Base-by-base conservation (phyloP, 2,113 vertebrate genomes). In the Lepus europaeus region DNA sequence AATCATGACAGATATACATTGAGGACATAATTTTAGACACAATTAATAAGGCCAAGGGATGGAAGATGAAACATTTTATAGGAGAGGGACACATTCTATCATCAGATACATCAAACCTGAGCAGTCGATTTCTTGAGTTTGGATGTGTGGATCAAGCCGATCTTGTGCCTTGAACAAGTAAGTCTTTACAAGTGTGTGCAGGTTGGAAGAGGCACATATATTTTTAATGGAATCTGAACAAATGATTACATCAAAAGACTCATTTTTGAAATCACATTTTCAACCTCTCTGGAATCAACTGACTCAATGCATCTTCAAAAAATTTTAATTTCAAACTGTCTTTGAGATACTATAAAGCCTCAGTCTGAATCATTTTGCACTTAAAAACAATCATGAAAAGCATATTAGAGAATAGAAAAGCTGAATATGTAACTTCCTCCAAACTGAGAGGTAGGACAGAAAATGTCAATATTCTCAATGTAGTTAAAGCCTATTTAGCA, bases 141-240 rank as follows among this genome's bases (percentile, higher is more conserved):
- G 29, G 20, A 87, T 36, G 5, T 27, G 36, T 68, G 5, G 23
- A 59, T 89, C 70, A 83, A 80, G 16, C 25, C 51, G 78, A 59
- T 27, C 49, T 36, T 61, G 61, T 33, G 9, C 29, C 11, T 92
- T 4, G 19, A 39, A 59, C 56, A 78, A 61, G 6, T 6, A 13
- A 1, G 27, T 45, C 39, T 87, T 86, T 68, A 31, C 13, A 86
- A 25, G 25, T 82, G 0, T 33, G 22, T 89, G 33, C 1, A 8
- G 9, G 14, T n/a, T 70, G 33, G 56, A 80, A 25, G 33, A 91
- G 17, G 22, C 4, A 51, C 36, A 36, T 69, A 39, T 39, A 84
- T 61, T 59, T 77, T 56, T 93, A 89, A 72, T 9, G 82, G n/a
- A 77, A 81, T 93, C 78, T 92, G 7, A 86, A 89, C 39, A 92